A percentile compares a stretch with the other conserved stretches of the same genome.
These are phyloP conservation scores for Brachyalestes nurse DNA, from an alignment of 2,797 vertebrate species.

Conservation along the genomic window DNA sequence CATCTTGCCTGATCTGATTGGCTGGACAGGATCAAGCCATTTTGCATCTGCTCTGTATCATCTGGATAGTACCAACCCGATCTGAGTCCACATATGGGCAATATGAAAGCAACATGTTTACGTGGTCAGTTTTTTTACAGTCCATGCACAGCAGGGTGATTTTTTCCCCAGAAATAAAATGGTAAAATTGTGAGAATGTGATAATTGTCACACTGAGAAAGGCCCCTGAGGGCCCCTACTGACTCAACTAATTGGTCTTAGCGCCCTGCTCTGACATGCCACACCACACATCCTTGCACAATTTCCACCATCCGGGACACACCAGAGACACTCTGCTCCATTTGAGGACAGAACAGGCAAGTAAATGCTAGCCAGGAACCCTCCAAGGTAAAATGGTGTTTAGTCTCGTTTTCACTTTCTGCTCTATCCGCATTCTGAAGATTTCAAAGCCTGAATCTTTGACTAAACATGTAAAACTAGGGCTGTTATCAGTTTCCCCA, in stretches of 20 bases:
- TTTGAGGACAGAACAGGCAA: too few relatives aligned
- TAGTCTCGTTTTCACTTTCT: not conserved
- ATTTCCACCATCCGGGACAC: not conserved
- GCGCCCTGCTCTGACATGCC: conserved; percentile 47
- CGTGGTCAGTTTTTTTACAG: not conserved
- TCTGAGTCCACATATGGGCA: not conserved
- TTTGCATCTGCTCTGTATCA: not conserved
- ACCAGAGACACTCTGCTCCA: conserved; percentile 4
- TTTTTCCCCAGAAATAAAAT: conserved; percentile 12
- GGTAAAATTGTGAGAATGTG: conserved; percentile 36
- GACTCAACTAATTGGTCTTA: conserved; percentile 51
- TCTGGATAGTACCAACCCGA: not conserved
- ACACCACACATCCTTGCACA: conserved; percentile 24
- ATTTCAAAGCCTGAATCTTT: not conserved
- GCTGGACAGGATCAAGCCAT: not conserved
- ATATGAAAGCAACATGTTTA: not conserved
- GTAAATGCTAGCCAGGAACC: conserved; percentile 8
- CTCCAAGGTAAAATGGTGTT: not conserved
- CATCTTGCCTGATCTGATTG: not conserved
- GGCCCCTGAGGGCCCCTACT: conserved; percentile 16
- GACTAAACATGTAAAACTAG: too few relatives aligned
- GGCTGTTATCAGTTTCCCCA: too few relatives aligned
- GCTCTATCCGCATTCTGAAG: not conserved
- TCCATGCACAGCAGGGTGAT: conserved; percentile 1
- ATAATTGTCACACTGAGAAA: conserved; percentile 52